Evolutionary conservation across 2,888 invertebrate species (phyloP).

Genomic region (Gasteruption jaculator): DNA sequence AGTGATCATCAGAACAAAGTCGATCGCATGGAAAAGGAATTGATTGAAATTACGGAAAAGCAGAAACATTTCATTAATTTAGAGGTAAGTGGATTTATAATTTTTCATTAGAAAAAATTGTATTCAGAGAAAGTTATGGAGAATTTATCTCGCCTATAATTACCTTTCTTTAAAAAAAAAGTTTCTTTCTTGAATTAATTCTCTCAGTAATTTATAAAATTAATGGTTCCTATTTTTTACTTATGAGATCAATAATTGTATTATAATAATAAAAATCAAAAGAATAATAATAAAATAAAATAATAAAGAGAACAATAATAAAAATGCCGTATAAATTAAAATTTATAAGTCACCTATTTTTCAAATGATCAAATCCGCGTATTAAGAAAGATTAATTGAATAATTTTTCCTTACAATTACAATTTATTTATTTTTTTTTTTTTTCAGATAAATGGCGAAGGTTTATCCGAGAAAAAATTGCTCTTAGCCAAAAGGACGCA

Average conservation of each 20-base stretch:
- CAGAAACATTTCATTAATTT: conserved; percentile 50
- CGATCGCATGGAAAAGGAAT: conserved; percentile 66
- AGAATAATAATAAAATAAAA: conserved; percentile 1
- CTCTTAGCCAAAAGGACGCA: conserved; percentile 52
- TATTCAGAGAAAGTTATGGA: not conserved
- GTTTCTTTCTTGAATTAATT: too few relatives aligned
- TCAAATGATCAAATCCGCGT: not conserved
- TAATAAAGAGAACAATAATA: not conserved
- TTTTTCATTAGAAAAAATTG: conserved; percentile 8
- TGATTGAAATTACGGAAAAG: conserved; percentile 64
- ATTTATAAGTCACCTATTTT: conserved; percentile 5
- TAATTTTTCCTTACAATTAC: not conserved
- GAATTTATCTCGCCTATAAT: conserved; percentile 2
- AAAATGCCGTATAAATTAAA: too few relatives aligned
- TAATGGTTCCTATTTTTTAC: too few relatives aligned
- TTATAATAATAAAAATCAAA: too few relatives aligned
- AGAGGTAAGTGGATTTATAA: conserved; percentile 32
- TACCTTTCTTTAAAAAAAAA: too few relatives aligned
- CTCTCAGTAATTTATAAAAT: too few relatives aligned
- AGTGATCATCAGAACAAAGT: conserved; percentile 64
- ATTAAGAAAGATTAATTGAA: not conserved
- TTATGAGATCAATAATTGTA: too few relatives aligned
- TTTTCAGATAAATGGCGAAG: conserved; percentile 37
- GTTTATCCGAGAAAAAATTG: conserved; percentile 47
- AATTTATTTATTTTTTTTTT: not conserved